Evolutionary conservation across 2,113 vertebrate species (phyloP).

Genomic region (Erinaceus europaeus): DNA sequence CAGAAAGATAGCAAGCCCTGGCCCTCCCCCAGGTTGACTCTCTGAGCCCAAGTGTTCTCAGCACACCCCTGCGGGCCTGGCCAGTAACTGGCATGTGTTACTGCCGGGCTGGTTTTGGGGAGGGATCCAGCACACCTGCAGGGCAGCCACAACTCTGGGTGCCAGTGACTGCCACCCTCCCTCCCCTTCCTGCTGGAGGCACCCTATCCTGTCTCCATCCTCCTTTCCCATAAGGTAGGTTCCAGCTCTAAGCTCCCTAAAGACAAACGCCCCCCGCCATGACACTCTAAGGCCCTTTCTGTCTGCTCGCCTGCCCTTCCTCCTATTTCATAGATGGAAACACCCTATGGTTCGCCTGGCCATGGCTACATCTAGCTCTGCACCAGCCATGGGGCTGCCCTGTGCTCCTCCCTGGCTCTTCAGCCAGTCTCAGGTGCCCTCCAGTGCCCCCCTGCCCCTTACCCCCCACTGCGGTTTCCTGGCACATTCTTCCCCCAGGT

Average conservation of each 20-base stretch:
- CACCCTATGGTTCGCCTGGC: neutral
- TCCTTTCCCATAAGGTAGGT: neutral
- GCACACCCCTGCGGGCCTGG: neutral
- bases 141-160: neutral
- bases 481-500: neutral
- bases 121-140: neutral
- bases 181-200: neutral
- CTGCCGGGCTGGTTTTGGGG: neutral
- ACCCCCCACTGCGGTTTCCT: neutral
- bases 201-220: neutral
- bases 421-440: neutral
- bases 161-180: neutral
- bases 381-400: neutral
- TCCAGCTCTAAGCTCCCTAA: neutral
- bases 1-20: neutral
- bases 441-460: rapidly evolving
- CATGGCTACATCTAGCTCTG: neutral
- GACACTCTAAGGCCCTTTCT: neutral
- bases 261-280: neutral
- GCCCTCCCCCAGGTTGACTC: neutral
- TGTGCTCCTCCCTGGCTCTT: neutral
- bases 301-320: neutral
- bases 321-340: neutral
- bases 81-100: neutral
- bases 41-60: neutral